Percentiles rank a stretch among this genome's conserved stretches.
phyloP scores from a whole-genome alignment of 1,140 invertebrate species.

The Hormaphis cornu region DNA sequence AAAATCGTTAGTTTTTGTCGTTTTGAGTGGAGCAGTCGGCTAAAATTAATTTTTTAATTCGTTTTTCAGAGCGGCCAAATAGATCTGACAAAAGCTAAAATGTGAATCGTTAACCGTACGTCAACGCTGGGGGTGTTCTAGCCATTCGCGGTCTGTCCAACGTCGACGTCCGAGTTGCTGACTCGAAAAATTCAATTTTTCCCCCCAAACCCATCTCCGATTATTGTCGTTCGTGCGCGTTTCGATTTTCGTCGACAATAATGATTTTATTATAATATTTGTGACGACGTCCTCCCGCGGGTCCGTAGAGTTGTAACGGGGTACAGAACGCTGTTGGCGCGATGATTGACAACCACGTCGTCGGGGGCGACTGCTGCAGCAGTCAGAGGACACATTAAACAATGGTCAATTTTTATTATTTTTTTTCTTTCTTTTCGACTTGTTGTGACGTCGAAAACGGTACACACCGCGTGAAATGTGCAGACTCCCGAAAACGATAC shows the following conservation, averaged over 20 bases:
- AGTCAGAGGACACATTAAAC: slow-evolving; percentile 11
- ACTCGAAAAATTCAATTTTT: neutral
- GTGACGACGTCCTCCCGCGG: too few relatives aligned
- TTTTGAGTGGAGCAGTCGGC: too few relatives aligned
- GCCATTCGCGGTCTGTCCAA: too few relatives aligned
- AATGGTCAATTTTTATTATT: neutral
- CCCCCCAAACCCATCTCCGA: neutral
- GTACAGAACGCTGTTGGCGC: neutral
- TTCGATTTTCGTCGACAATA: too few relatives aligned
- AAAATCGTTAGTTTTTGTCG: too few relatives aligned
- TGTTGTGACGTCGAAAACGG: neutral
- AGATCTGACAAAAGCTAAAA: too few relatives aligned
- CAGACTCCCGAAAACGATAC: neutral
- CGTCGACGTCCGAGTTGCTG: neutral
- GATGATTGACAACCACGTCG: slow-evolving; percentile 6
- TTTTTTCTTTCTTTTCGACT: neutral
- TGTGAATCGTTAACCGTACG: too few relatives aligned
- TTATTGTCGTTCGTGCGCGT: neutral
- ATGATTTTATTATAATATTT: too few relatives aligned
- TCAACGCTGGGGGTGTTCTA: too few relatives aligned
- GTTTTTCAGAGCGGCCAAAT: too few relatives aligned
- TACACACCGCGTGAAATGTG: neutral
- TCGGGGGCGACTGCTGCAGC: neutral
- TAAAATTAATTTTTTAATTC: too few relatives aligned
- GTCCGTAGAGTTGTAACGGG: neutral